These are phyloP conservation scores for Myrmecophaga tridactyla DNA, from an alignment of 2,113 vertebrate species.

Conservation along the genomic window DNA sequence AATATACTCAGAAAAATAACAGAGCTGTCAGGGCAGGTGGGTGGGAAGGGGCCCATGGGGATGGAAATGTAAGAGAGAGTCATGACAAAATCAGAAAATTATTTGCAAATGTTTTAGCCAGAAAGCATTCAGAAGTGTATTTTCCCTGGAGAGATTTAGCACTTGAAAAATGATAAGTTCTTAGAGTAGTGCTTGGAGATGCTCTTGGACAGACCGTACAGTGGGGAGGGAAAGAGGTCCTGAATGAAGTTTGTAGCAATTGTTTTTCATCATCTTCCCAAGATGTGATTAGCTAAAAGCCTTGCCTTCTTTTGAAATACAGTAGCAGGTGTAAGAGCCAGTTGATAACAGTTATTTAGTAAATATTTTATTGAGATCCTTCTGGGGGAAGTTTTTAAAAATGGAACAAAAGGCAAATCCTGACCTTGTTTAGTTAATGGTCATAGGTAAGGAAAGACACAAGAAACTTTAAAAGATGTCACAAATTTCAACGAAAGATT, in stretches of 20 bases:
- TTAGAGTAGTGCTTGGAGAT: not conserved
- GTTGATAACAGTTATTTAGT: not conserved
- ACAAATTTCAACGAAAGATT: not conserved
- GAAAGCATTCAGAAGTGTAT: not conserved
- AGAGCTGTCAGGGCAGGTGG: not conserved
- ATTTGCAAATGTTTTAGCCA: not conserved
- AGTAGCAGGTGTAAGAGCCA: not conserved
- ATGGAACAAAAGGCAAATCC: not conserved
- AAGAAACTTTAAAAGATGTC: not conserved
- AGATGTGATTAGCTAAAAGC: not conserved
- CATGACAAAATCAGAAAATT: not conserved
- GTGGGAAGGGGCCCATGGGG: not conserved
- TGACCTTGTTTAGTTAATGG: slow-evolving; percentile 24
- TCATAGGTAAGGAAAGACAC: not conserved
- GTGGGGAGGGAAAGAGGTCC: not conserved
- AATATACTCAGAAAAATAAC: not conserved
- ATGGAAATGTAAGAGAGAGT: not conserved
- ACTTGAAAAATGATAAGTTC: not conserved
- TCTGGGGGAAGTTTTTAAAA: not conserved
- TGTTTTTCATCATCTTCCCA: not conserved
- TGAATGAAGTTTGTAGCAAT: not conserved
- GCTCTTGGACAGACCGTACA: not conserved
- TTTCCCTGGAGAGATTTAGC: not conserved
- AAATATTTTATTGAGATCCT: not conserved
- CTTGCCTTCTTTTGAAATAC: not conserved